These are phyloP conservation scores for Sinelater perroti DNA, from an alignment of 2,888 invertebrate species.

Conservation along the genomic window DNA sequence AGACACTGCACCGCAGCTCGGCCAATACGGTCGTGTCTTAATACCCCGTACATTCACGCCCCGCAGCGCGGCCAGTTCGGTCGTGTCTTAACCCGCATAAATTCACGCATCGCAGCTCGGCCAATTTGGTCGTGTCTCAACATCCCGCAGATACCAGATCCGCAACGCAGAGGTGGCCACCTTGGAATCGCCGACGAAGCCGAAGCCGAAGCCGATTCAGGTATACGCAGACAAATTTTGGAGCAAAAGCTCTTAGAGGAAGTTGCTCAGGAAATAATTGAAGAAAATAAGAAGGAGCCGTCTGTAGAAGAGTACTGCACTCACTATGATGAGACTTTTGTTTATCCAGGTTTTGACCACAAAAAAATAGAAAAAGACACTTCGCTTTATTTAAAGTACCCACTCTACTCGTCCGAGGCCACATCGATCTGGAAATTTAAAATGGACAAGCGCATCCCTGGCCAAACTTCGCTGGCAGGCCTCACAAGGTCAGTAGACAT, in stretches of 20 bases:
- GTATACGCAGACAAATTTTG: conserved; percentile 8
- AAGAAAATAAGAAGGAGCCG: conserved; percentile 46
- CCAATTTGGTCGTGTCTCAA: too few species aligned
- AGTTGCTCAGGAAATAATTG: conserved; percentile 50
- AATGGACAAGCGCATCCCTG: conserved; percentile 41
- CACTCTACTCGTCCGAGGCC: conserved; percentile 48
- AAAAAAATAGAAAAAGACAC: conserved; percentile 34
- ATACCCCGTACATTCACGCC: too few species aligned
- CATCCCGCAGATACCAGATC: too few species aligned
- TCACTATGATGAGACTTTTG: conserved; percentile 53
- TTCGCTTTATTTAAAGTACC: conserved; percentile 50
- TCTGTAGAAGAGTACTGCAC: conserved; percentile 54
- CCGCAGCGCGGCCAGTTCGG: too few species aligned
- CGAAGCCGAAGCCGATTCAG: too few species aligned
- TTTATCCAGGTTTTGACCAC: conserved; percentile 46
- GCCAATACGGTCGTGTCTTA: too few species aligned
- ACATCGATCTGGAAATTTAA: conserved; percentile 48
- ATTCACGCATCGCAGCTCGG: too few species aligned
- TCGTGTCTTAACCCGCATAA: too few species aligned
- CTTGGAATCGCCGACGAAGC: too few species aligned
- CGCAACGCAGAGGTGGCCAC: too few species aligned
- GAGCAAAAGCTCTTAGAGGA: conserved; percentile 40
- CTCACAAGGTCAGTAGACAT: conserved; percentile 44
- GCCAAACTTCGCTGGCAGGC: conserved; percentile 40
- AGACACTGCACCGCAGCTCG: too few species aligned